Evolutionary conservation across 2,113 vertebrate species (phyloP), one percentile per base, ranked within the genome.

Genomic region (Odocoileus virginianus): DNA sequence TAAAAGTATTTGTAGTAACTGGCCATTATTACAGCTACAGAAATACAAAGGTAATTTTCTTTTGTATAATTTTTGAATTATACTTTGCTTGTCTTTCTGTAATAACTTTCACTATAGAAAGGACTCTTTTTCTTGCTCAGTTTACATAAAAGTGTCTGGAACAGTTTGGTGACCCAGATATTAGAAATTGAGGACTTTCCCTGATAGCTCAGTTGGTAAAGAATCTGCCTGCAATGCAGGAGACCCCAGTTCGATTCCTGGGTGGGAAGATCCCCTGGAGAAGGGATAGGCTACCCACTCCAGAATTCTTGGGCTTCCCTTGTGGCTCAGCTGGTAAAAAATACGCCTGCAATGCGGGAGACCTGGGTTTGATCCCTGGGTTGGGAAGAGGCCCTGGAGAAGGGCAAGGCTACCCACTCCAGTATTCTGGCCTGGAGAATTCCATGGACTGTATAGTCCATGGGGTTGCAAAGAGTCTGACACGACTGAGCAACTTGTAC

Each of bases 31-130:
- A 61, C 11, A 93, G 88, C 23, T 93, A 85, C 28, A 71, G 33
- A 78, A 91, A 93, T 19, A 52, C 58, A 93, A 83, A 89, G 43
- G 16, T 40, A 16, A 74, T 93, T 97, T 93, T 92, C 36, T 95
- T 87, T 79, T 55, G 25, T 60, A 12, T 96, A 87, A 28, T 30
- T 52, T 89, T 91, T 87, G 45, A 90, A 36, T 97, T 92, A 52
- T 52, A 78, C 96, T 58, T 55, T 79, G 43, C 88, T 79, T 95
- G 25, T 61, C 54, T 82, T 61, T 95, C 90, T 83, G 92, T 87
- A 96, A 45, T 87, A 94, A 36, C 58, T 84, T 87, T 47, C 3
- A 21, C 45, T 89, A 14, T 28, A 76, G 76, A 96, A 86, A 84
- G 57, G 89, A 23, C 15, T 89, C 3, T 78, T 97, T 89, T 82